These are phyloP conservation scores for Furcifer pardalis DNA, from an alignment of 2,797 vertebrate genomes.

Conservation along the genomic window DNA sequence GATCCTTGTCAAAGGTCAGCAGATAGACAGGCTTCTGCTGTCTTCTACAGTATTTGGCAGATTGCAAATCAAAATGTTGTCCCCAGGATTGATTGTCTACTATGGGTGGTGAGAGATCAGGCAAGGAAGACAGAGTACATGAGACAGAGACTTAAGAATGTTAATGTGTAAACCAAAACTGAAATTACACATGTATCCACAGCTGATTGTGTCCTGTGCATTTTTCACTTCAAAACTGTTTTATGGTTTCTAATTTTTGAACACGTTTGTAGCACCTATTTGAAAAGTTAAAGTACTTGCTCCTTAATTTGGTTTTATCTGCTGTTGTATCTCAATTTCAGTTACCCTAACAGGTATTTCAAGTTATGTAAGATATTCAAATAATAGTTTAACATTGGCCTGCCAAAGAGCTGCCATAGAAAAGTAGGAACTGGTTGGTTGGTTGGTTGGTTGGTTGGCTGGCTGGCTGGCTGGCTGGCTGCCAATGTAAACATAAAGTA, in stretches of 20 bases:
- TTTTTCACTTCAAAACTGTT: not conserved
- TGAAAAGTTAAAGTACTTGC: not conserved
- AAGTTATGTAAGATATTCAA: too few species aligned
- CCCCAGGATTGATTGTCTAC: conserved; percentile 12
- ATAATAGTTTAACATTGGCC: too few species aligned
- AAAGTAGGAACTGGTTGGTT: too few species aligned
- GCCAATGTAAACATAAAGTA: too few species aligned
- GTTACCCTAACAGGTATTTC: too few species aligned
- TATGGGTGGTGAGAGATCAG: conserved; percentile 6
- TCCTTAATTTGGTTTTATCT: too few species aligned
- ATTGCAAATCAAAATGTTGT: conserved; percentile 41
- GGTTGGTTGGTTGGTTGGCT: too few species aligned
- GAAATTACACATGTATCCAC: conserved; percentile 6
- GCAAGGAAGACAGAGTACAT: conserved; percentile 11
- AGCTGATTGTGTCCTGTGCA: not conserved
- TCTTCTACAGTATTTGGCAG: conserved; percentile 48
- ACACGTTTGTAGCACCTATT: not conserved
- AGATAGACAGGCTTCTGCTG: conserved; percentile 56
- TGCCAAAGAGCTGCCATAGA: too few species aligned
- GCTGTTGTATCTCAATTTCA: too few species aligned
- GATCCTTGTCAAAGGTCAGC: conserved; percentile 62
- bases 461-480: too few species aligned
- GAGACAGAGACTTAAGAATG: conserved; percentile 12
- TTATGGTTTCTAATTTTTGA: not conserved
- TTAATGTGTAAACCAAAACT: not conserved